phyloP scores from a whole-genome alignment of 2,113 vertebrate genomes.

The Pachypanchax playfairii region DNA sequence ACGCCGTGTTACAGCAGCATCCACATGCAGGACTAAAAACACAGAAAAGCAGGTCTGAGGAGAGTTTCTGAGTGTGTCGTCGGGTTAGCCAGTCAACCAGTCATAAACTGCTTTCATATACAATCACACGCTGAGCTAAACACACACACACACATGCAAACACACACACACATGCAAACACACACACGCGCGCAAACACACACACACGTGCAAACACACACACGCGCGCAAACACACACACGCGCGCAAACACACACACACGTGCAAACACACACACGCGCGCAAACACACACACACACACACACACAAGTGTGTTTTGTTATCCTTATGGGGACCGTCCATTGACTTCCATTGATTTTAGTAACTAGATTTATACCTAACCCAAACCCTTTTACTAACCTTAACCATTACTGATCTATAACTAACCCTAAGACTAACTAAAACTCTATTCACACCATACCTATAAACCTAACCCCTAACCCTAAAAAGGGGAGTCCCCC shows the following conservation, averaged over 20 bases:
- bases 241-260: slow-evolving; percentile 1
- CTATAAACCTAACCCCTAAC: too few species aligned
- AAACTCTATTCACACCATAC: too few species aligned
- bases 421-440: too few species aligned
- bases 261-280: slow-evolving; percentile 59
- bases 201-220: slow-evolving; percentile 43
- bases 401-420: too few species aligned
- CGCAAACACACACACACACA: slow-evolving; percentile 21
- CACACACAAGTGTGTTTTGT: too few species aligned
- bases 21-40: background rate
- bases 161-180: slow-evolving; percentile 7
- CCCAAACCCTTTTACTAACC: too few species aligned
- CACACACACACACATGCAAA: slow-evolving; percentile 30
- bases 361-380: too few species aligned
- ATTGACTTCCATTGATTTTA: too few species aligned
- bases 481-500: too few species aligned
- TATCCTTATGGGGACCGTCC: too few species aligned
- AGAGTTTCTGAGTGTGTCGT: too few species aligned
- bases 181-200: slow-evolving; percentile 64
- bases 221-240: slow-evolving; percentile 8
- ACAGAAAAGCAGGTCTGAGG: background rate
- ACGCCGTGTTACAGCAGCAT: background rate
- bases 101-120: slow-evolving; percentile 57
- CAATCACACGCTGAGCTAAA: slow-evolving; percentile 54
- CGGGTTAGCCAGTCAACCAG: slow-evolving; percentile 40